Base-by-base conservation (phyloP, 2,113 vertebrate species). In the Mirza zaza region DNA sequence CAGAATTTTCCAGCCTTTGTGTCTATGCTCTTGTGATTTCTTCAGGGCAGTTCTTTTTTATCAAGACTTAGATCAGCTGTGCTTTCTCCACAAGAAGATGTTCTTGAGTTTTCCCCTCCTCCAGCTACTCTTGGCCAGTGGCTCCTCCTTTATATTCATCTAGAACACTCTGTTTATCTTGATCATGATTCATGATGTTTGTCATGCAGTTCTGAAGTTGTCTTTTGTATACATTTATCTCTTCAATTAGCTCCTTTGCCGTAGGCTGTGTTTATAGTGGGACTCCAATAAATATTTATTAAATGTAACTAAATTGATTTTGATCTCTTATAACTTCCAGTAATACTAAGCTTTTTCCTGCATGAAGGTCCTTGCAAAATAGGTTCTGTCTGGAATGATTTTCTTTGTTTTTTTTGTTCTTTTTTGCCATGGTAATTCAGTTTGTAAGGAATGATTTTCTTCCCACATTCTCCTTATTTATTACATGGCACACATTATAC, bases 361-460 rank as follows among this genome's bases (percentile, higher is more conserved):
- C 27, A 65, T 29, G 36, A 68, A 42, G 27, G 27, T 57, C 25
- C 77, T 71, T 89, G 73, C 80, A 90, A 50, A 87, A 90, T 57
- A 83, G 63, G 3, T 67, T 93, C n/a, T 81, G 68, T 48, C 59
- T 77, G 61, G 42, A 90, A 76, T 57, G 48, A 39, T 63, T 88
- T 82, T 86, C 71, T 95, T 6, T n/a, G n/a, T n/a, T n/a, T n/a
- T n/a, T n/a, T n/a, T n/a, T n/a, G n/a, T n/a, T n/a, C n/a, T n/a
- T n/a, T n/a, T n/a, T n/a, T n/a, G n/a, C n/a, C n/a, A n/a, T n/a
- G n/a, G n/a, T n/a, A n/a, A n/a, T n/a, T n/a, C n/a, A n/a, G n/a
- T n/a, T n/a, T n/a, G n/a, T n/a, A n/a, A n/a, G 61, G 42, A 90
- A 76, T 57, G 48, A 39, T 63, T 88, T 82, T 86, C 71, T 95